phyloP scores from a whole-genome alignment of 2,888 invertebrate genomes.

The Cheilosia urbana region DNA sequence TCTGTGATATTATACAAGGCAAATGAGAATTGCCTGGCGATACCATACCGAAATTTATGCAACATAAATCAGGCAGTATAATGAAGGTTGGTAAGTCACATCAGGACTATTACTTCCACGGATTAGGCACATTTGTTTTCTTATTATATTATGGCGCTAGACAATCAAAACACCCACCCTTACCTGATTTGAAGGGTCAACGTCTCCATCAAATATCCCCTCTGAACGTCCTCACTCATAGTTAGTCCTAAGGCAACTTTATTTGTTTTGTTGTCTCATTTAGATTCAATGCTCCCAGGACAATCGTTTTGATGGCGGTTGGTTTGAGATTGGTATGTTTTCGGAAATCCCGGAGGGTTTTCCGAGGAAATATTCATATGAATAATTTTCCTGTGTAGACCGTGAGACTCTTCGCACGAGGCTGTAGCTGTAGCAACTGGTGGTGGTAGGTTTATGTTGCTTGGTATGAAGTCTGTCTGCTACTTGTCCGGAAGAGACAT shows the following conservation, averaged over 20 bases:
- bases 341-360: neutral
- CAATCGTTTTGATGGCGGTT: neutral
- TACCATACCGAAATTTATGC: too few relatives aligned
- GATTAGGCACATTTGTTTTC: neutral
- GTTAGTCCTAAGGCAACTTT: constrained; percentile 4
- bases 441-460: constrained; percentile 52
- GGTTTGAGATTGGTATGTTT: neutral
- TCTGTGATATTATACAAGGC: too few relatives aligned
- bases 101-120: neutral
- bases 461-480: constrained; percentile 47
- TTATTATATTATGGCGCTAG: too few relatives aligned
- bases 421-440: constrained; percentile 61
- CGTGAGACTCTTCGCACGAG: constrained; percentile 48
- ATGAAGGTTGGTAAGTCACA: neutral
- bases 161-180: neutral
- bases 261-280: constrained; percentile 12
- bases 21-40: too few relatives aligned
- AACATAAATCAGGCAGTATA: neutral
- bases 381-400: constrained; percentile 15
- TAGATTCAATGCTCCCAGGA: constrained; percentile 15
- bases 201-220: neutral
- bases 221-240: neutral
- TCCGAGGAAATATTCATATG: neutral
- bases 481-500: constrained; percentile 1
- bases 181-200: neutral